These are phyloP conservation scores for Catharus ustulatus DNA, from an alignment of 2,797 vertebrate species.

Conservation along the genomic window DNA sequence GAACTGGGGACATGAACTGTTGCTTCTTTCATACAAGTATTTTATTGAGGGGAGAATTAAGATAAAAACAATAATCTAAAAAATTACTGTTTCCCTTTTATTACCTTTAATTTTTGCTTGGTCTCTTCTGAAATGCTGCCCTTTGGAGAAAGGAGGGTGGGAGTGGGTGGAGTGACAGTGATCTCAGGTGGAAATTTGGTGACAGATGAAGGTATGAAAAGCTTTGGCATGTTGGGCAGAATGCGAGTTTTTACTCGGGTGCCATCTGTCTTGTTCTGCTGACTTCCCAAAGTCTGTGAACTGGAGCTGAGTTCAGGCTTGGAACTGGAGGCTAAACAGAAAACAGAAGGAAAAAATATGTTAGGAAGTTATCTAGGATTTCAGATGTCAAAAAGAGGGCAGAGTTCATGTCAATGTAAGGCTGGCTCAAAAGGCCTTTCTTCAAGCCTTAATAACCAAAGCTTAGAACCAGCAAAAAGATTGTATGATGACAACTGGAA, in stretches of 20 bases:
- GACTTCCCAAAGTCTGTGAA: slow-evolving; percentile 77
- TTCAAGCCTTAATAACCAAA: not conserved
- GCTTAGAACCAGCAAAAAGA: not conserved
- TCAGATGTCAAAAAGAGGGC: slow-evolving; percentile 9
- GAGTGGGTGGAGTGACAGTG: slow-evolving; percentile 97
- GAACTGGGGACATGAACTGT: not conserved
- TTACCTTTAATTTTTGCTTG: slow-evolving; percentile 97
- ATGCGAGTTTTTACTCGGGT: slow-evolving; percentile 86
- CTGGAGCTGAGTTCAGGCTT: slow-evolving; percentile 74
- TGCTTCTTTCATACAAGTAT: not conserved
- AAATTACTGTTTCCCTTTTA: slow-evolving; percentile 40
- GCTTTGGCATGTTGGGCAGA: slow-evolving; percentile 95
- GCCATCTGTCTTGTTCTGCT: slow-evolving; percentile 83
- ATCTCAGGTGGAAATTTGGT: slow-evolving; percentile 98
- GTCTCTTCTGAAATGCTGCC: slow-evolving; percentile 99
- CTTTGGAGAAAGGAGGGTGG: slow-evolving; percentile 96
- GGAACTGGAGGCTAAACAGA: slow-evolving; percentile 71
- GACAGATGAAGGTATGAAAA: slow-evolving; percentile 92
- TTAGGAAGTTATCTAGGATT: slow-evolving; percentile 29
- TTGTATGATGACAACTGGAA: not conserved
- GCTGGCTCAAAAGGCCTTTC: not conserved
- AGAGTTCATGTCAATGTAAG: not conserved
- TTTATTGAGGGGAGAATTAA: not conserved
- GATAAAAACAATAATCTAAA: slow-evolving; percentile 27
- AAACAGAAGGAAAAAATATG: slow-evolving; percentile 11